Base-by-base conservation (phyloP, 2,888 invertebrate genomes). In the Cosmopolites sordidus region DNA sequence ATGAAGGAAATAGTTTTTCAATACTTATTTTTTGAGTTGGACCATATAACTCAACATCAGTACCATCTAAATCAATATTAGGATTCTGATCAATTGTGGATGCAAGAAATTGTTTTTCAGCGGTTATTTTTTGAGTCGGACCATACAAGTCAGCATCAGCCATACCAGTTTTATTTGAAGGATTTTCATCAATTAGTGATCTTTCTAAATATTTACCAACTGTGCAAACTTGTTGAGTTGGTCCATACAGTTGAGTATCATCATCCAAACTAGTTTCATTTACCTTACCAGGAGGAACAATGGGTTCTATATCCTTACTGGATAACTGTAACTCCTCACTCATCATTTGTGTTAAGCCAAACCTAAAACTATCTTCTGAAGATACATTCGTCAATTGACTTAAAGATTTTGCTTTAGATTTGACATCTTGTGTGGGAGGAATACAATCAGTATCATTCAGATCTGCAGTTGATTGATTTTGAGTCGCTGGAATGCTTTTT, bases 291-390 rank as follows among this genome's bases (percentile, higher is more conserved):
- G 22, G 8, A 38, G 38, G 47, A 27, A 39, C 39, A 18, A 37
- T 33, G 14, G 38, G 37, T 15, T 9, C 18, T 18, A 5, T 14
- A 22, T n/a, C 4, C 8, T 22, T 39, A n/a, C 14, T 16, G 14
- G 22, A 38, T 8, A 16, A 2, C 16, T 50, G 42, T 27, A 48
- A 37, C 6, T 30, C 33, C n/a, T 56, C 56, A 6, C 42, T 39
- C 60, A 65, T 61, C 42, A 64, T 41, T 51, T 66, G 62, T 0
- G 65, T 66, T 40, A 66, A 53, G 5, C 63, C 65, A 30, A 66
- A 50, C 43, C 61, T 63, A 43, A 66, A 66, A 48, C 60, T 62
- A 42, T 64, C 66, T 39, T 65, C 65, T 16, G 63, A 64, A 1
- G 58, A 42, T 42, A 30, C 45, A 33, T 22, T 45, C 11, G 22